These are phyloP conservation scores for Drosophila obscura DNA, from an alignment of 1,140 invertebrate species.

Conservation along the genomic window DNA sequence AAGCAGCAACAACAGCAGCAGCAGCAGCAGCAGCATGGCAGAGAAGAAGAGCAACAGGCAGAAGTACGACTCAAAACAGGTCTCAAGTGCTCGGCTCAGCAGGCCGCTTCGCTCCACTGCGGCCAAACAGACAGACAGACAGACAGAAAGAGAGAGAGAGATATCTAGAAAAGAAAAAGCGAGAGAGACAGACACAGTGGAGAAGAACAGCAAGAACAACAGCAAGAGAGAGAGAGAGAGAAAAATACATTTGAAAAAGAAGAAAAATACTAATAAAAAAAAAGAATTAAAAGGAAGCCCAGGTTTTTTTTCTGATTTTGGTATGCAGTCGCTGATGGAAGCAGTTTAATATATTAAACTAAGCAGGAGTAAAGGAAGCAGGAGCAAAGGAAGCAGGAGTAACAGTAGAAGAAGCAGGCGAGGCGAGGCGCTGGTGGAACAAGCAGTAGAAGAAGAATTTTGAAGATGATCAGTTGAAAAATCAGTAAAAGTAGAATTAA, in stretches of 20 bases:
- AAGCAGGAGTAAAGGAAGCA: too few species aligned
- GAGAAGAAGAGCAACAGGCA: constrained; percentile 13
- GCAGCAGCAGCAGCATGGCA: constrained; percentile 10
- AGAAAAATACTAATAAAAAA: too few species aligned
- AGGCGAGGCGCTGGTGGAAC: too few species aligned
- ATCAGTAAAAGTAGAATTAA: too few species aligned
- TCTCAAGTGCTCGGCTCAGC: constrained; percentile 63
- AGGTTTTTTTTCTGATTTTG: constrained; percentile 26
- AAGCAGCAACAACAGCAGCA: constrained; percentile 8
- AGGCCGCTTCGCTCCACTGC: constrained; percentile 54
- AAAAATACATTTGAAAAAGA: constrained; percentile 67
- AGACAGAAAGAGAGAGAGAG: constrained; percentile 15
- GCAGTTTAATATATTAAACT: too few species aligned
- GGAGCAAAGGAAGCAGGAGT: too few species aligned
- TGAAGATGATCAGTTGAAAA: too few species aligned
- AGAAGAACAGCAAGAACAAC: constrained; percentile 14
- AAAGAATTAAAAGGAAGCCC: constrained; percentile 58
- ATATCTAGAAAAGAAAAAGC: not conserved
- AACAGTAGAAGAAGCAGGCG: too few species aligned
- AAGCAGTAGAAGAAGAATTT: too few species aligned
- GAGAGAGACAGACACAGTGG: not conserved
- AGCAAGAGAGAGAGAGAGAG: constrained; percentile 7
- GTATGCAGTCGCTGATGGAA: constrained; percentile 40
- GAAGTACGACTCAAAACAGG: constrained; percentile 50
- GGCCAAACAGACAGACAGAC: constrained; percentile 43